Conservation (phyloP, 1,140 invertebrate species). For the silkworm (Bombyx mori) region ASM3026992v2 NC_085107.1:20540001-20540500, state of each 20-base stretch:
- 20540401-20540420: no score
- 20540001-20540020: no score
- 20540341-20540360: conserved; percentile 49
- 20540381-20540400: conserved; percentile 26
- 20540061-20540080: no score
- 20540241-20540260: conserved; percentile 52
- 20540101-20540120: no score
- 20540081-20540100: no score
- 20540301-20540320: conserved; percentile 30
- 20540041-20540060: no score
- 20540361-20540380: conserved; percentile 44
- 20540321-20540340: conserved; percentile 63
- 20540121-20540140: no score
- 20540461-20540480: no score
- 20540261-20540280: conserved; percentile 37
- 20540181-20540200: conserved; percentile 65
- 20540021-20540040: no score
- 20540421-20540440: no score
- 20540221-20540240: conserved; percentile 62
- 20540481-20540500: no score
- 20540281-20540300: conserved; percentile 11
- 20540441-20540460: no score
- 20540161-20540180: conserved; percentile 50
- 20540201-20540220: conserved; percentile 57
- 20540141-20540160: conserved; percentile 6